Percentiles rank a stretch among this genome's conserved stretches.
Conservation (phyloP, 2,113 vertebrate genomes). For the Connochaetes taurinus region DNA sequence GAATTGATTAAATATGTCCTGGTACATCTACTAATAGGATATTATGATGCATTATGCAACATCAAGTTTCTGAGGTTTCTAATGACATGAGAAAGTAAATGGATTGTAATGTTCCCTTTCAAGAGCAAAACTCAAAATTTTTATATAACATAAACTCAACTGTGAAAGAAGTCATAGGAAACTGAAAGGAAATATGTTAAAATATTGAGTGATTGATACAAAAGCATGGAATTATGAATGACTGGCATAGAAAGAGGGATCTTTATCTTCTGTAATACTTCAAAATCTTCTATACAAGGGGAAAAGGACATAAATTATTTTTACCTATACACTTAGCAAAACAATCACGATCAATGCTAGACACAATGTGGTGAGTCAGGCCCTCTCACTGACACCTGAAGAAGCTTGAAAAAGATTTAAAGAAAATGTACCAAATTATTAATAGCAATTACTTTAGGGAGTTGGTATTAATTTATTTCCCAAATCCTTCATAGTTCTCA, state of each 20-base stretch:
- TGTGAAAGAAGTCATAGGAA: background rate
- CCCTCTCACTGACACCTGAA: background rate
- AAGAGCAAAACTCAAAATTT: background rate
- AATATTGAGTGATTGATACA: background rate
- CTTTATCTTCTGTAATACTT: background rate
- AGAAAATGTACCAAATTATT: background rate
- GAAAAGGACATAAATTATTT: background rate
- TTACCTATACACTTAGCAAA: background rate
- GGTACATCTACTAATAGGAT: background rate
- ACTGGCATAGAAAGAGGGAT: background rate
- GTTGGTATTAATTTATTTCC: background rate
- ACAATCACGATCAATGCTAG: background rate
- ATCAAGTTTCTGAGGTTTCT: background rate
- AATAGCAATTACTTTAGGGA: background rate
- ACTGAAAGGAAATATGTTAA: slow-evolving; percentile 15
- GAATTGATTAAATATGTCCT: background rate
- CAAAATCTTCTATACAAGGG: background rate
- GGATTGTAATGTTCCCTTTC: background rate
- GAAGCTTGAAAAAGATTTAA: background rate
- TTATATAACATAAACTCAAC: background rate
- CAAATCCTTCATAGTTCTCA: background rate
- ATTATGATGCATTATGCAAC: background rate
- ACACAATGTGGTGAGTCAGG: background rate
- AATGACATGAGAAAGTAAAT: background rate
- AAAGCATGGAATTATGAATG: background rate